phyloP scores from a whole-genome alignment of 2,888 invertebrate species.

The Oasisia sp. region DNA sequence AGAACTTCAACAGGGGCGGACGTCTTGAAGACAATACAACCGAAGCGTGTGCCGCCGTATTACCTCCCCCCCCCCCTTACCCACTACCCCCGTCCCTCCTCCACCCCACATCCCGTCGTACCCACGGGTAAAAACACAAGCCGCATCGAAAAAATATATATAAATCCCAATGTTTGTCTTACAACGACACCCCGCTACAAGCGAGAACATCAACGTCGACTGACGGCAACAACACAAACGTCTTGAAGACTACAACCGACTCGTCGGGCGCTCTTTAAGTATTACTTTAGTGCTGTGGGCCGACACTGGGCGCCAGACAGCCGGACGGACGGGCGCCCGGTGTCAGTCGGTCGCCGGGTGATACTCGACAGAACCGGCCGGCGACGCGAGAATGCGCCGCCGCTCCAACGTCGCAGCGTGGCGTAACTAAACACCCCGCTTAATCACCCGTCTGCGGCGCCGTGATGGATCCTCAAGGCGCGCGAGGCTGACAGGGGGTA shows the following conservation, averaged over 20 bases:
- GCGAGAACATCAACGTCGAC: not conserved
- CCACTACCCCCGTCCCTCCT: no score
- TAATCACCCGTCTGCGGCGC: not conserved
- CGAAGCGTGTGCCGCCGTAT: no score
- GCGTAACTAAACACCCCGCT: conserved; percentile 5
- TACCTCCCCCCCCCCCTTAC: no score
- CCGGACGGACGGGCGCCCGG: not conserved
- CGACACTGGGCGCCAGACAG: not conserved
- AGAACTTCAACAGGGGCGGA: no score
- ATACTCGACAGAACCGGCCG: not conserved
- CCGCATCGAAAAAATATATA: no score
- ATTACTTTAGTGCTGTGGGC: not conserved
- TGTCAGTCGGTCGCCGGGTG: not conserved
- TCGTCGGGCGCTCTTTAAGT: not conserved
- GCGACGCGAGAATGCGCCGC: not conserved
- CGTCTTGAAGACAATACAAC: no score
- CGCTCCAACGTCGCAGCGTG: not conserved
- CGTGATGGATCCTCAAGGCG: not conserved
- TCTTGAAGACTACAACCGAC: not conserved
- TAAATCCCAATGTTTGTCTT: no score
- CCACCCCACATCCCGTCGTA: no score
- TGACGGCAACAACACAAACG: not conserved
- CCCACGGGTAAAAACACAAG: no score
- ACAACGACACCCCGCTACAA: no score
- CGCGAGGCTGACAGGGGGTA: not conserved